A percentile compares a stretch with the other conserved stretches of the same genome.
These are phyloP conservation scores for Leptopilina boulardi DNA, from an alignment of 1,140 invertebrate species.

Conservation along the genomic window DNA sequence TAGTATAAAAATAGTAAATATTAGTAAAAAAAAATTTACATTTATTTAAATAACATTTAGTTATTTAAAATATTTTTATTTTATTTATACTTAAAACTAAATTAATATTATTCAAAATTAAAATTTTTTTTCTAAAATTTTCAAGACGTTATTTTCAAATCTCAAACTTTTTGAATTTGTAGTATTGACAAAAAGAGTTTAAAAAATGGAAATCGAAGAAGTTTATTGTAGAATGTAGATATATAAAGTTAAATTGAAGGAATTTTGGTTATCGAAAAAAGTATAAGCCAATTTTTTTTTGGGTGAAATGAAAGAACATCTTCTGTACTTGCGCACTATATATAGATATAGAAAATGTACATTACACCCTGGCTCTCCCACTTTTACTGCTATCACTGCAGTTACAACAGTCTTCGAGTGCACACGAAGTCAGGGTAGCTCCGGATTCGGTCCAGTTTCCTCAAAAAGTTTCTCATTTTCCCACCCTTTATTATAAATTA, in stretches of 20 bases:
- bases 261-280: neutral
- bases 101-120: too few species aligned
- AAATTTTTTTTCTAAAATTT: too few species aligned
- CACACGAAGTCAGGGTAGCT: conserved; percentile 48
- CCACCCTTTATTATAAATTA: neutral
- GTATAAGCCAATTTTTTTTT: neutral
- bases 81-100: too few species aligned
- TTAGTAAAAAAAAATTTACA: too few species aligned
- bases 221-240: too few species aligned
- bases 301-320: neutral
- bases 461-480: neutral
- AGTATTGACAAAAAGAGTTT: too few species aligned
- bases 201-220: too few species aligned
- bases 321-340: conserved; percentile 22
- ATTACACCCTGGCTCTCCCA: conserved; percentile 60
- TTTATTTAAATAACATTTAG: too few species aligned
- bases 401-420: conserved; percentile 54
- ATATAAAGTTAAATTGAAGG: neutral
- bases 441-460: neutral
- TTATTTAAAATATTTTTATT: too few species aligned
- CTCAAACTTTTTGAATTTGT: too few species aligned
- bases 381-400: conserved; percentile 61
- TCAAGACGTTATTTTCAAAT: too few species aligned
- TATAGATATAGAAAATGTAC: conserved; percentile 45
- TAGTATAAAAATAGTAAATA: too few species aligned